Percentiles rank a stretch among this genome's conserved stretches.
Evolutionary conservation across 2,797 vertebrate genomes (phyloP).

Genomic region (Graptemys geographica): DNA sequence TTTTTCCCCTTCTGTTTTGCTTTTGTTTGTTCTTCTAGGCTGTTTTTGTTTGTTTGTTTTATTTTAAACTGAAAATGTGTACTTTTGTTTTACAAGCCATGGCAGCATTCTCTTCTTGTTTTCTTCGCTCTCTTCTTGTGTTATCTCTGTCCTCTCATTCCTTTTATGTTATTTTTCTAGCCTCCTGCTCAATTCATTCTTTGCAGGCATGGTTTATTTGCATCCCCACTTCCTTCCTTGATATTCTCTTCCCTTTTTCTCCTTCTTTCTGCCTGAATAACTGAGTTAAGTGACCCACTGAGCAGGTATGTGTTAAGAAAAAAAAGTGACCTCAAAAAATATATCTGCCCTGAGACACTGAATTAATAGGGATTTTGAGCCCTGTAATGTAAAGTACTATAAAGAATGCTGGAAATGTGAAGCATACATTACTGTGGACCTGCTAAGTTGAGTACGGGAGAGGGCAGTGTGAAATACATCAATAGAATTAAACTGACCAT

Average conservation of each 20-base stretch:
- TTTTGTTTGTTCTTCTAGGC: not conserved
- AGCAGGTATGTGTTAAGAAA: not conserved
- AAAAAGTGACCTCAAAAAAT: not conserved
- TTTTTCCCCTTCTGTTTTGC: not conserved
- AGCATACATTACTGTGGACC: not conserved
- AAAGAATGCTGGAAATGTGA: not conserved
- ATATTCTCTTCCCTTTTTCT: slow-evolving; percentile 22
- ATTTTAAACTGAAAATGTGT: not conserved
- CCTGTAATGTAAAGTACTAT: not conserved
- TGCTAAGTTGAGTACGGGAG: not conserved
- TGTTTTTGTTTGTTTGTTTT: not conserved
- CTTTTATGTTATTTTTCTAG: not conserved
- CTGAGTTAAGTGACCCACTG: not conserved
- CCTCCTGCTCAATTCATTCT: not conserved
- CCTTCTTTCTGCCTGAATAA: not conserved
- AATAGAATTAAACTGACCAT: not conserved
- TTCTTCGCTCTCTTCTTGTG: not conserved
- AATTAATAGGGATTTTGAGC: slow-evolving; percentile 48
- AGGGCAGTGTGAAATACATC: not conserved
- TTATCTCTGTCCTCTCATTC: not conserved
- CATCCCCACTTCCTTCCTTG: not conserved
- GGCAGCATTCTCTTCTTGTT: not conserved
- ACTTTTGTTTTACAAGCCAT: not conserved
- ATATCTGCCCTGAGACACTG: slow-evolving; percentile 1
- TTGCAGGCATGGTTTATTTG: not conserved